Base-by-base conservation (phyloP, 2,888 invertebrate genomes). In the Ophion ventricosus region DNA sequence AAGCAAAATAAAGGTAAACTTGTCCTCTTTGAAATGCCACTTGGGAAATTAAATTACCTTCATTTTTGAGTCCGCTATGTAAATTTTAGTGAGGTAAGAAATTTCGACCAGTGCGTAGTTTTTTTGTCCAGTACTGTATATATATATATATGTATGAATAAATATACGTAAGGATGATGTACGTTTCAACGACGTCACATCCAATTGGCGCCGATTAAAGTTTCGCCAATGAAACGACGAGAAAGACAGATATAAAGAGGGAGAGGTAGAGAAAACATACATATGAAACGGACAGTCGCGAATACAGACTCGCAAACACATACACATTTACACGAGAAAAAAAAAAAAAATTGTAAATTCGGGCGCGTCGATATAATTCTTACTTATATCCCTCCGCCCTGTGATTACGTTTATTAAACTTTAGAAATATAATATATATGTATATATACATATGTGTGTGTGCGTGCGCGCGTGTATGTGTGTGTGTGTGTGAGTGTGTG, bases 371-470 rank as follows among this genome's bases (percentile, higher is more conserved):
- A 82, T 82, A 78, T 82, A 78, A 82, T 61, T 76, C 64, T 43
- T 77, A 82, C 49, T 59, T 82, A 82, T 78, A 82, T 78, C 78
- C 78, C 82, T 73, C 67, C 78, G 85, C 84, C 85, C 82, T 87
- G 86, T 87, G 85, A 87, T 87, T 84, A 83, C 75, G 86, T 87
- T 85, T 85, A 84, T 84, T 83, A 64, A 83, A 83, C 80, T 86
- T 82, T 85, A 85, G 83, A 84, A 78, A 84, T 61, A 85, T 59
- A 23, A 59, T 35, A 64, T 35, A 77, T 35, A 26, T 26, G 43
- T 67, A 67, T 54, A 66, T 35, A 40, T 25, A 66, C 54, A 66
- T 61, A 75, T 61, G 64, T 77, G 63, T 81, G 74, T 74, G 66
- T n/a, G 40, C 40, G 35, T 7, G 35, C 4, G 35, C 4, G 35